Conservation (phyloP, 2,797 vertebrate genomes). For the Mormyrus proboscirostris region DNA sequence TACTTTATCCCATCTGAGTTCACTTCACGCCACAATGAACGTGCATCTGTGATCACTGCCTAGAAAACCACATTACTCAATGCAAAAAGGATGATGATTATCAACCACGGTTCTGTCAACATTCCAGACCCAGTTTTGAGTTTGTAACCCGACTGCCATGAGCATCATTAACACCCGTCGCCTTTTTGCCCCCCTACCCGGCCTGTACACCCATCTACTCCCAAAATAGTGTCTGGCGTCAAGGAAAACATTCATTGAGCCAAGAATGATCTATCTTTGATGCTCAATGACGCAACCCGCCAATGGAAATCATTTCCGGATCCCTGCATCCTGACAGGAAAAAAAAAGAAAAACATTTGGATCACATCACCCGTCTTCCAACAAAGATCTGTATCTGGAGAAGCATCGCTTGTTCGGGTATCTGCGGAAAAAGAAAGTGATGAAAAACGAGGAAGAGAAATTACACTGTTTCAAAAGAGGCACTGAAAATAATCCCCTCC, state of each 20-base stretch:
- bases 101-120: not conserved
- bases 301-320: not conserved
- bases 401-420: not conserved
- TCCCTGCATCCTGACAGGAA: not conserved
- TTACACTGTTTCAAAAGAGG: not conserved
- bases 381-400: not conserved
- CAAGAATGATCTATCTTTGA: constrained; percentile 8
- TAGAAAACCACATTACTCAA: not conserved
- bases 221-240: constrained; percentile 15
- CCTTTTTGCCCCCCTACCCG: not conserved
- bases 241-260: constrained; percentile 10
- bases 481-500: not conserved
- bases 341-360: not conserved
- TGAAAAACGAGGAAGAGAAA: not conserved
- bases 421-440: not conserved
- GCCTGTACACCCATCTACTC: not conserved
- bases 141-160: not conserved
- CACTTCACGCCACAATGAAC: not conserved
- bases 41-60: constrained; percentile 2
- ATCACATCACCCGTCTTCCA: not conserved
- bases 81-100: not conserved
- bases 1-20: not conserved
- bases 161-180: not conserved
- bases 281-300: not conserved
- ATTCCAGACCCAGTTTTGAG: not conserved